A percentile compares a stretch with the other conserved stretches of the same genome.
phyloP scores from a whole-genome alignment of 2,888 invertebrate genomes.

The Leucoma salicis region DNA sequence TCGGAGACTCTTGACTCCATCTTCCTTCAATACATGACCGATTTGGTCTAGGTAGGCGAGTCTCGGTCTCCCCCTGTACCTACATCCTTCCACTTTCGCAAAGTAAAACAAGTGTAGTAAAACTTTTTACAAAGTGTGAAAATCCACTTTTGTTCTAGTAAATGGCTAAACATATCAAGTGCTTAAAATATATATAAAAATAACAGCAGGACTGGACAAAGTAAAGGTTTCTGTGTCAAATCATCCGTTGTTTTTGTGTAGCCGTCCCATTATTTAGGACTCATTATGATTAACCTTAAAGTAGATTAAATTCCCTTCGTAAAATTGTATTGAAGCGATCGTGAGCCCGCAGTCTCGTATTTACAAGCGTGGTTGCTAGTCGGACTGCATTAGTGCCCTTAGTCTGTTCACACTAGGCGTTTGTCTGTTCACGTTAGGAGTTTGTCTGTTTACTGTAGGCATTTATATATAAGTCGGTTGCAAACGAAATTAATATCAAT shows the following conservation, averaged over 20 bases:
- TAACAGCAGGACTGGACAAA: no score
- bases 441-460: neutral
- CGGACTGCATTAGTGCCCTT: neutral
- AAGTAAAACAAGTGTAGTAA: no score
- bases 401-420: neutral
- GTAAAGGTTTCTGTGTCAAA: conserved; percentile 8
- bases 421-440: neutral
- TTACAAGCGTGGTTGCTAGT: conserved; percentile 11
- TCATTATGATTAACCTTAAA: conserved; percentile 9
- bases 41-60: no score
- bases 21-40: no score
- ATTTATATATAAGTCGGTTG: neutral
- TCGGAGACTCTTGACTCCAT: no score
- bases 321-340: conserved; percentile 35
- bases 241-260: conserved; percentile 14
- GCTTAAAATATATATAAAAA: no score
- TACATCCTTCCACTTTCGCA: no score
- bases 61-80: no score
- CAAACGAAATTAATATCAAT: neutral
- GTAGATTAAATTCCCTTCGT: conserved; percentile 14
- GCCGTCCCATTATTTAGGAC: conserved; percentile 26
- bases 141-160: no score
- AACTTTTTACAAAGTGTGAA: no score
- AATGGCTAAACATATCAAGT: no score
- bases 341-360: conserved; percentile 16